Percentiles rank a stretch among this genome's conserved stretches.
These are phyloP conservation scores for Amphipyra tragopoginis DNA, from an alignment of 2,888 invertebrate species.

Conservation along the genomic window DNA sequence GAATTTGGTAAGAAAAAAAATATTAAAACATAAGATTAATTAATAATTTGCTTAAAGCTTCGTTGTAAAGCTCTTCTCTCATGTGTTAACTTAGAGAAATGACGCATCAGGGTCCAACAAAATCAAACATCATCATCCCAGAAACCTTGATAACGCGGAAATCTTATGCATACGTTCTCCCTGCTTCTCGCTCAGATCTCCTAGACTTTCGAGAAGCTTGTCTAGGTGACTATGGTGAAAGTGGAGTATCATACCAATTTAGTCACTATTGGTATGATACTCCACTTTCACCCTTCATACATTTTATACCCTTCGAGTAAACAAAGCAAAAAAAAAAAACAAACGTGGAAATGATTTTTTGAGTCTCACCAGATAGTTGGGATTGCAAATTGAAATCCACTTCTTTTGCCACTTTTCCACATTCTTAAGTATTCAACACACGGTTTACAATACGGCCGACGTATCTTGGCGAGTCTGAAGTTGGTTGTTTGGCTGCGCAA, in stretches of 20 bases:
- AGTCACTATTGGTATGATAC: too few species aligned
- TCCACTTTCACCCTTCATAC: too few species aligned
- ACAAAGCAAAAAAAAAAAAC: too few species aligned
- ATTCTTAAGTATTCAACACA: neutral
- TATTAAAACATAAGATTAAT: too few species aligned
- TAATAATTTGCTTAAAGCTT: too few species aligned
- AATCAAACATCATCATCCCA: neutral
- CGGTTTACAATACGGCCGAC: neutral
- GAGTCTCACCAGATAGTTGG: neutral
- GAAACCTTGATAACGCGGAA: conserved; percentile 2
- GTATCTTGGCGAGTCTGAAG: too few species aligned
- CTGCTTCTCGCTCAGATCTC: neutral
- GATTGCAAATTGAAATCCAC: neutral
- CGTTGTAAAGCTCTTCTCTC: neutral
- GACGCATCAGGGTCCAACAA: neutral
- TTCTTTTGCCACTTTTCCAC: neutral
- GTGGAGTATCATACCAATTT: too few species aligned
- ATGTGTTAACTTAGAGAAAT: neutral
- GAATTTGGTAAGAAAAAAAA: too few species aligned
- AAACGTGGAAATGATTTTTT: too few species aligned
- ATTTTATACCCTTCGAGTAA: too few species aligned
- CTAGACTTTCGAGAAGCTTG: neutral
- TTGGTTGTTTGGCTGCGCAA: too few species aligned
- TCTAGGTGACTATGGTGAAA: too few species aligned
- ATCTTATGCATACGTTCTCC: conserved; percentile 1